Percentiles rank a stretch among this genome's conserved stretches.
Conservation (phyloP, 2,113 vertebrate genomes). For the Scortum barcoo region DNA sequence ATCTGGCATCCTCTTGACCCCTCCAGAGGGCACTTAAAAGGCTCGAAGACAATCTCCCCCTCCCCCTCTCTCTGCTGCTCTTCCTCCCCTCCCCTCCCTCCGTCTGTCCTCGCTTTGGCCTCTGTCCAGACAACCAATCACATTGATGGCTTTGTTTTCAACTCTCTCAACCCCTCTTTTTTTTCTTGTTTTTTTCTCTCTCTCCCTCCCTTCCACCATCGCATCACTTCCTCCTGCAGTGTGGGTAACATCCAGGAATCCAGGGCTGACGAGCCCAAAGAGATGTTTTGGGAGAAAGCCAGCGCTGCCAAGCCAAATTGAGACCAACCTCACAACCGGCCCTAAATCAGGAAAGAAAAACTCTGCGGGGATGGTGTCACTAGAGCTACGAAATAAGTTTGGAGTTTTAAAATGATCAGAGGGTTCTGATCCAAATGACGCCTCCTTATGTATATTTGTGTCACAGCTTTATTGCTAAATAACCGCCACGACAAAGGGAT, state of each 20-base stretch:
- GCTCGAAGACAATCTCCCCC: slow-evolving; percentile 59
- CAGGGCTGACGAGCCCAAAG: slow-evolving; percentile 69
- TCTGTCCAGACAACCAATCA: slow-evolving; percentile 83
- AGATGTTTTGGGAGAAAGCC: slow-evolving; percentile 76
- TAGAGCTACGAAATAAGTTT: slow-evolving; percentile 5
- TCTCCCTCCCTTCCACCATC: slow-evolving; percentile 48
- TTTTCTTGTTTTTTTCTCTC: slow-evolving; percentile 80
- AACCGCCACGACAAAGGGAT: too few species aligned
- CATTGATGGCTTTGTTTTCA: slow-evolving; percentile 82
- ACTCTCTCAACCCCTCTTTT: slow-evolving; percentile 53
- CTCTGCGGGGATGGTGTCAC: slow-evolving; percentile 15
- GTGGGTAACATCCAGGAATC: slow-evolving; percentile 79
- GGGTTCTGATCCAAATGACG: background rate
- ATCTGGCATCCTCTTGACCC: slow-evolving; percentile 69
- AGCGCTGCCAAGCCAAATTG: slow-evolving; percentile 63
- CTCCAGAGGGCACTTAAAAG: slow-evolving; percentile 72
- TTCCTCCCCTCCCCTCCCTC: slow-evolving; percentile 48
- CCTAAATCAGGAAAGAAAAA: slow-evolving; percentile 34
- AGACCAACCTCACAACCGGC: slow-evolving; percentile 47
- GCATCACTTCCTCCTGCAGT: slow-evolving; percentile 75
- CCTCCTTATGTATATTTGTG: background rate
- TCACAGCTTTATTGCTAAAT: background rate
- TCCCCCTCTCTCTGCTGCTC: slow-evolving; percentile 40
- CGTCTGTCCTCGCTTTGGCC: slow-evolving; percentile 76
- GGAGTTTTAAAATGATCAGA: background rate